Evolutionary conservation across 2,113 vertebrate genomes (phyloP).

Genomic region (Athene noctua): DNA sequence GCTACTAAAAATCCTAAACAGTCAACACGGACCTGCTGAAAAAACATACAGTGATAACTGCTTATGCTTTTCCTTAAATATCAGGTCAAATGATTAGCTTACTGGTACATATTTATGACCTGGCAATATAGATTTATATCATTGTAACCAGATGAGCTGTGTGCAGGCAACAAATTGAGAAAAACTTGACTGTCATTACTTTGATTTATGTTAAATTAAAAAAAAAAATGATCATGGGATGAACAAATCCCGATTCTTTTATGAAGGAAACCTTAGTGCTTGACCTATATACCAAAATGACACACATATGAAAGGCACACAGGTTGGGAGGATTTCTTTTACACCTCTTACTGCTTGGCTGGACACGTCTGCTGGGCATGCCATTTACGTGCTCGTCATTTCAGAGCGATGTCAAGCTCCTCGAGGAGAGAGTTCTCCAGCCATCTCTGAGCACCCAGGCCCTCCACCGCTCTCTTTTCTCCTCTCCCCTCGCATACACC

Average conservation of each 20-base stretch:
- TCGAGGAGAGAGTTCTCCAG: background rate
- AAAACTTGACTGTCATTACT: background rate
- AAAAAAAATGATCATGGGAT: background rate
- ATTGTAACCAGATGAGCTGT: background rate
- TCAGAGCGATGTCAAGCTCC: accelerated
- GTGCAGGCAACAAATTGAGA: accelerated
- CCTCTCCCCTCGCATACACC: background rate
- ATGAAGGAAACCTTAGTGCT: background rate
- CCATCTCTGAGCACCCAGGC: background rate
- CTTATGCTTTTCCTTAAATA: background rate
- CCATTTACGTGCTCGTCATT: accelerated
- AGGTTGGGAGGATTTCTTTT: background rate
- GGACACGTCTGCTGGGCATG: too few relatives aligned
- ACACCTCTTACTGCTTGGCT: background rate
- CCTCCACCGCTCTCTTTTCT: background rate
- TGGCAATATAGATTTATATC: background rate
- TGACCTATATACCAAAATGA: background rate
- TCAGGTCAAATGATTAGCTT: background rate
- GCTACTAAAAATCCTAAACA: background rate
- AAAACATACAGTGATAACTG: background rate
- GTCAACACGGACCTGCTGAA: background rate
- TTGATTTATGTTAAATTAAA: background rate
- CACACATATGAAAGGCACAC: background rate
- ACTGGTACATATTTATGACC: background rate
- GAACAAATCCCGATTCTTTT: background rate